phyloP scores from a whole-genome alignment of 1,140 invertebrate genomes.

The Solen grandis region DNA sequence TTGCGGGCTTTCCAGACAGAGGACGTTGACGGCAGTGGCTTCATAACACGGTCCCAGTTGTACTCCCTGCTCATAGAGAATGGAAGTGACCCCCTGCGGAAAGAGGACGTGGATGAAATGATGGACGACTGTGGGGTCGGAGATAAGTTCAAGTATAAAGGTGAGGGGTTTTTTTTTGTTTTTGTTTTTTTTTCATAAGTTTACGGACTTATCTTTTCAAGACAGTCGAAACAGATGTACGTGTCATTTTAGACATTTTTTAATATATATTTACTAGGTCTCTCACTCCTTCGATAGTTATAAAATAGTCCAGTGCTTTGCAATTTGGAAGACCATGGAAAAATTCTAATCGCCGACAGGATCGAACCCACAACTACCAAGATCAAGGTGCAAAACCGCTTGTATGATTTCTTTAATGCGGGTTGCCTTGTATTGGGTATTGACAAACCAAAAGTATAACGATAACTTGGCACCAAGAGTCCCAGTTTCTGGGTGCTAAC shows the following conservation, averaged over 20 bases:
- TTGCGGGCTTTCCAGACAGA: conserved; percentile 42
- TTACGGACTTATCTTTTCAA: not conserved
- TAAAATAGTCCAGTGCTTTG: not conserved
- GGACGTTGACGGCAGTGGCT: conserved; percentile 36
- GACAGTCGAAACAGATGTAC: not conserved
- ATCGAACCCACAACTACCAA: too few relatives aligned
- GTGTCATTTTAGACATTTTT: not conserved
- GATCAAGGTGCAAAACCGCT: too few relatives aligned
- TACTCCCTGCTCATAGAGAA: conserved; percentile 45
- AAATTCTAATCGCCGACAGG: too few relatives aligned
- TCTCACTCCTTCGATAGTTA: not conserved
- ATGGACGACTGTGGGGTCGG: conserved; percentile 52
- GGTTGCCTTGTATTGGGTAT: too few relatives aligned
- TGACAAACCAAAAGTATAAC: too few relatives aligned
- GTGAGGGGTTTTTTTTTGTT: not conserved
- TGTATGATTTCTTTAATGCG: too few relatives aligned
- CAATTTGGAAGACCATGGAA: not conserved
- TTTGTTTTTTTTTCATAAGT: not conserved
- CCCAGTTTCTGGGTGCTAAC: too few relatives aligned
- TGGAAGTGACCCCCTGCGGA: conserved; percentile 39
- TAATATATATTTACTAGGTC: not conserved
- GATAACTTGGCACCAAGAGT: too few relatives aligned
- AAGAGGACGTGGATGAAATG: conserved; percentile 53
- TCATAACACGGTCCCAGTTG: conserved; percentile 28
- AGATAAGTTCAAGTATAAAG: conserved; percentile 45